Evolutionary conservation across 2,113 vertebrate genomes (phyloP).

Genomic region (Apaloderma vittatum): DNA sequence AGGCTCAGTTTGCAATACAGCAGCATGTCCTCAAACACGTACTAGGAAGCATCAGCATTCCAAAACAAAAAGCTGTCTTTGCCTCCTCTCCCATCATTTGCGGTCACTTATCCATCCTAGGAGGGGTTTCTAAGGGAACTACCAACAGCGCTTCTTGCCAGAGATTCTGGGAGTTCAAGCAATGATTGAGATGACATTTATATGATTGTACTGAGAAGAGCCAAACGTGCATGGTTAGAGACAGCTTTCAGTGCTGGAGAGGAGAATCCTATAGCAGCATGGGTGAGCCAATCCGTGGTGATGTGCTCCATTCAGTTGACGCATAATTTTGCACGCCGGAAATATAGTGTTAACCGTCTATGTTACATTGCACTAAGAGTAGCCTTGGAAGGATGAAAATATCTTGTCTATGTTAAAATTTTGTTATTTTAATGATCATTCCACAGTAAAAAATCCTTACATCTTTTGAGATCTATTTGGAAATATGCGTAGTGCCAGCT

Average conservation of each 20-base stretch:
- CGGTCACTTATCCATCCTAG: neutral
- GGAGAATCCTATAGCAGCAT: neutral
- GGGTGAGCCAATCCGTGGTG: neutral
- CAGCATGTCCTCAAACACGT: neutral
- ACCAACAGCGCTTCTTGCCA: neutral
- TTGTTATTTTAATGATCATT: neutral
- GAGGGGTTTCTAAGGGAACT: slow-evolving; percentile 12
- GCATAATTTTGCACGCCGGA: neutral
- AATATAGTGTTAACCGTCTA: neutral
- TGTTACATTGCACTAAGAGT: neutral
- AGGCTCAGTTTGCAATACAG: neutral
- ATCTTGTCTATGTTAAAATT: neutral
- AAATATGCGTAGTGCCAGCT: neutral
- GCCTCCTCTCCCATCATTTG: neutral
- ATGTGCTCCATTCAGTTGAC: neutral
- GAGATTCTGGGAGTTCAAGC: neutral
- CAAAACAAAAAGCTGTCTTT: neutral
- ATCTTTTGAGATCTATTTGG: neutral
- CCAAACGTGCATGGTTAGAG: neutral
- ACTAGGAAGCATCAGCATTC: neutral
- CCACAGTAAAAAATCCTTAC: neutral
- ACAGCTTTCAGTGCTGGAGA: neutral
- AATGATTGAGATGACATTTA: neutral
- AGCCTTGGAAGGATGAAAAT: neutral
- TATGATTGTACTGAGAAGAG: neutral